A percentile compares a stretch with the other conserved stretches of the same genome.
phyloP scores from a whole-genome alignment of 2,113 vertebrate species.

The Thinocorus orbignyianus region DNA sequence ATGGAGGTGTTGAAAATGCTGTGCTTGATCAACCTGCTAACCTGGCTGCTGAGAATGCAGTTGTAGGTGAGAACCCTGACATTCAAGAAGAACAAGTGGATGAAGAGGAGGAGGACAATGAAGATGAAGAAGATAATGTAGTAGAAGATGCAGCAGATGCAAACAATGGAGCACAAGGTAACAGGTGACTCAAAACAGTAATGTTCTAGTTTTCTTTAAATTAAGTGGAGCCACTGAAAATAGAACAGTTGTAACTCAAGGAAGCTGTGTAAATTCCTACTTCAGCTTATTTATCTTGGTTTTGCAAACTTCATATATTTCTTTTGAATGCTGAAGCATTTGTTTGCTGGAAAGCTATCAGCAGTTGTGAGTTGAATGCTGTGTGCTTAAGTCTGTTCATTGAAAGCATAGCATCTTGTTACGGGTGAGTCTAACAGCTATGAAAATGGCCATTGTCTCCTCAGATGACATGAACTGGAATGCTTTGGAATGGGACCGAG shows the following conservation, averaged over 20 bases:
- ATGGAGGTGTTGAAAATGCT: slow-evolving; percentile 80
- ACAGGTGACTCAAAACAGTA: slow-evolving; percentile 48
- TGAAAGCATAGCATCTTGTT: neutral
- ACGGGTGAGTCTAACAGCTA: neutral
- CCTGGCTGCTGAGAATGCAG: slow-evolving; percentile 83
- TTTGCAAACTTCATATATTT: neutral
- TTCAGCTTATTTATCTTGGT: neutral
- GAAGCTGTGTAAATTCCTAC: neutral
- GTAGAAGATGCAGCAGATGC: slow-evolving; percentile 88
- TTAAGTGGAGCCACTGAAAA: neutral
- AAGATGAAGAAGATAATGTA: slow-evolving; percentile 90
- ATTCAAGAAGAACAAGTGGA: slow-evolving; percentile 84
- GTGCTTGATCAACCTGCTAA: slow-evolving; percentile 82
- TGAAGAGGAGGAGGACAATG: slow-evolving; percentile 89
- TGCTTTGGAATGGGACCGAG: slow-evolving; percentile 95
- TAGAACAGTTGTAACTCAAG: neutral
- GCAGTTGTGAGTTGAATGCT: neutral
- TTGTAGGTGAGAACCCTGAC: slow-evolving; percentile 87
- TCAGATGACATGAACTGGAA: slow-evolving; percentile 98
- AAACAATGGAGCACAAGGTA: slow-evolving; percentile 93
- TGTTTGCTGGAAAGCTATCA: neutral
- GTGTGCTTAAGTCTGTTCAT: neutral
- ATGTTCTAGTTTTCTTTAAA: slow-evolving; percentile 9
- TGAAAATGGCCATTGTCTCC: slow-evolving; percentile 30
- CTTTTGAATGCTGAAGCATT: neutral